These are phyloP conservation scores for cattle (Bos taurus) DNA, from an alignment of 2,113 vertebrate genomes.

Conservation along the genomic window ARS-UCD2.0 NC_037335.1:43838001-43838500, in stretches of 20 bases:
- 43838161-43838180: not conserved
- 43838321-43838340: not conserved
- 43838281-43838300: accelerated
- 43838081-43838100: not conserved
- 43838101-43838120: not conserved
- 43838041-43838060: not conserved
- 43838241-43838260: not conserved
- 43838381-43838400: not conserved
- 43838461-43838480: not conserved
- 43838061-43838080: accelerated
- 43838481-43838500: not conserved
- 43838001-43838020: not conserved
- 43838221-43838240: not conserved
- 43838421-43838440: not conserved
- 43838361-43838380: not conserved
- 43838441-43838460: not conserved
- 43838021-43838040: not conserved
- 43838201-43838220: not conserved
- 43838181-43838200: not conserved
- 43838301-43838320: too few species aligned
- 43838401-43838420: not conserved
- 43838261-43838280: not conserved
- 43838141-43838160: not conserved
- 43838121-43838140: not conserved
- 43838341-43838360: not conserved